A percentile compares a stretch with the other conserved stretches of the same genome.
Evolutionary conservation across 1,140 invertebrate species (phyloP).

Genomic region (Panulirus ornatus): DNA sequence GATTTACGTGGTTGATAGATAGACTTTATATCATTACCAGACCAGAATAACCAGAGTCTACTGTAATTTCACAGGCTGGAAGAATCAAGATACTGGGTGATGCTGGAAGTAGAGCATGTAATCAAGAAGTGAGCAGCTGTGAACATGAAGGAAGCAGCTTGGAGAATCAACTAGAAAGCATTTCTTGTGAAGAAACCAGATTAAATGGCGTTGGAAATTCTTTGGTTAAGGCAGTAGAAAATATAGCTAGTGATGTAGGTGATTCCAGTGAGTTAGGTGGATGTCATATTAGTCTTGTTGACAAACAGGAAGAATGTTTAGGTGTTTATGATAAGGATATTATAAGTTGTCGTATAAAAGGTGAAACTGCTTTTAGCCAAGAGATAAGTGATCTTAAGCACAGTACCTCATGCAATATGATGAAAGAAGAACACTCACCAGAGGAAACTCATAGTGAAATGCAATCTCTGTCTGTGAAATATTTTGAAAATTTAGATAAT

Average conservation of each 20-base stretch:
- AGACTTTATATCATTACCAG: not conserved
- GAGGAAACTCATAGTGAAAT: not conserved
- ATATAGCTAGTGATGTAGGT: not conserved
- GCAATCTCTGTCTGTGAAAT: not conserved
- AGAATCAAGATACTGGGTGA: conserved; percentile 30
- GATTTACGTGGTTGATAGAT: not conserved
- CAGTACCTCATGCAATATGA: not conserved
- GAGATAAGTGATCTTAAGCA: not conserved
- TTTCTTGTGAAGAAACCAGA: not conserved
- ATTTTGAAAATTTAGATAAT: conserved; percentile 12
- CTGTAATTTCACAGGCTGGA: conserved; percentile 55
- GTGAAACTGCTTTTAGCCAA: not conserved
- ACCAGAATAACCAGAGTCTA: conserved; percentile 61
- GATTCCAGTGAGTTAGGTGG: not conserved
- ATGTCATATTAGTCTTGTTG: not conserved
- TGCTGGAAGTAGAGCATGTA: not conserved
- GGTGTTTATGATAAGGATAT: not conserved
- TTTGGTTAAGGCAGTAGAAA: conserved; percentile 12
- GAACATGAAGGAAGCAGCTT: not conserved
- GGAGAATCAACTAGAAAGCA: not conserved
- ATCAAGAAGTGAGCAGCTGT: not conserved
- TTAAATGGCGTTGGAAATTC: not conserved
- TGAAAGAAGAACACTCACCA: not conserved
- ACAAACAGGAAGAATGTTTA: not conserved
- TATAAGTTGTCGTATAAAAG: not conserved